Base-by-base conservation (phyloP, 2,113 vertebrate species). In the Menura novaehollandiae region DNA sequence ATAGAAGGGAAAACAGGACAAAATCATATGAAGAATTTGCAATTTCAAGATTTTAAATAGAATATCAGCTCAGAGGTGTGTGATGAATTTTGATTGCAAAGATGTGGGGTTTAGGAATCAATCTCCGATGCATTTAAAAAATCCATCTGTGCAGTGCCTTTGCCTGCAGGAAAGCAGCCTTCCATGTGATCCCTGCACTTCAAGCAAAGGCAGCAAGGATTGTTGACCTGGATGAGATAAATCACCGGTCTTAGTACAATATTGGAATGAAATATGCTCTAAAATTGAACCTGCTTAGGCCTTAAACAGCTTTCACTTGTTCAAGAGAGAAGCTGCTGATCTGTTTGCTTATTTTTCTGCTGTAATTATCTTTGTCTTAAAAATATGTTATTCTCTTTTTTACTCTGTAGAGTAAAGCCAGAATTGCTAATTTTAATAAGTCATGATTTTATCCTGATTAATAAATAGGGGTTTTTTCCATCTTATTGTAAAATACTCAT, bases 51-150 rank as follows among this genome's bases (percentile, higher is more conserved):
- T 79, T 91, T 92, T 69, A 66, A 91, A 63, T 15, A 95, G 20
- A 28, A 63, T 41, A 90, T 71, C 37, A 76, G 67, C 66, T 92
- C 32, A 67, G 59, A 91, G 32, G 16, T 88, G 87, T 49, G 44
- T 81, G 63, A 90, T 85, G 52, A 41, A 79, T 86, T 97, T 90
- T 92, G 33, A 64, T 15, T 75, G 58, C 46, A 92, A 79, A 93
- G 51, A 69, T 20, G n/a, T 22, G 75, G 41, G 21, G 73, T 96
- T 90, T 77, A 52, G 20, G 59, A 92, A 83, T 85, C 95, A 69
- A 9, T 28, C 30, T 87, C 33, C 78, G 51, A 66, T 6, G 7
- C 58, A 51, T 86, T 85, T 72, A 15, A 82, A 52, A 71, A 37
- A 27, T 15, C 17, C 75, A 84, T 82, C 46, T 85, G 13, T 86